Evolutionary conservation across 1,140 invertebrate genomes (phyloP).

Genomic region (Sarcophaga peregrina): DNA sequence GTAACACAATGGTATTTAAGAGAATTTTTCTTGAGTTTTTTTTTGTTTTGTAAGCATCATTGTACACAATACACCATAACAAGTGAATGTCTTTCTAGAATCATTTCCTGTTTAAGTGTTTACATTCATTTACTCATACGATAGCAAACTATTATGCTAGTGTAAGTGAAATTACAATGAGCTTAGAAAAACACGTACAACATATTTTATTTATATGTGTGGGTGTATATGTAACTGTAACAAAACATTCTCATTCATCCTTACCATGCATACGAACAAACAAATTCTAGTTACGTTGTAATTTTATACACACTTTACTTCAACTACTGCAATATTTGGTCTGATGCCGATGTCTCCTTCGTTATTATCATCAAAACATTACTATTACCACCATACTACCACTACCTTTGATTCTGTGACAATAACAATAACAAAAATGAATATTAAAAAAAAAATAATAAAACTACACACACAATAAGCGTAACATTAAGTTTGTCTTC

Average conservation of each 20-base stretch:
- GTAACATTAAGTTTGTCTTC: neutral
- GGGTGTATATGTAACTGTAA: no score
- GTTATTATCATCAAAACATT: no score
- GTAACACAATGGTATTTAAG: no score
- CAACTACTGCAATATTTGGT: no score
- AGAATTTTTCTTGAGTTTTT: no score
- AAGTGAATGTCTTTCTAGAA: neutral
- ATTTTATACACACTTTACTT: no score
- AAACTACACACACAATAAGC: neutral
- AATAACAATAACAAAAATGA: neutral
- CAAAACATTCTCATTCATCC: neutral
- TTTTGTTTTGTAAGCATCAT: no score
- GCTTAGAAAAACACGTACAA: no score
- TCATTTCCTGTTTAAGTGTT: constrained; percentile 4
- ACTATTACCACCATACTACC: neutral
- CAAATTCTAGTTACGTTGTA: neutral
- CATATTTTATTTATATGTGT: no score
- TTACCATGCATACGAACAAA: neutral
- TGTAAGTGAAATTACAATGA: neutral
- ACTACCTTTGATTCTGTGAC: neutral
- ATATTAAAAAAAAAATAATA: no score
- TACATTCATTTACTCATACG: neutral
- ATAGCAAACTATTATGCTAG: neutral
- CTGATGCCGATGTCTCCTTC: no score
- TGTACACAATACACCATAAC: no score